Conservation (phyloP, 2,888 invertebrate genomes). For the Nycteola revayana region DNA sequence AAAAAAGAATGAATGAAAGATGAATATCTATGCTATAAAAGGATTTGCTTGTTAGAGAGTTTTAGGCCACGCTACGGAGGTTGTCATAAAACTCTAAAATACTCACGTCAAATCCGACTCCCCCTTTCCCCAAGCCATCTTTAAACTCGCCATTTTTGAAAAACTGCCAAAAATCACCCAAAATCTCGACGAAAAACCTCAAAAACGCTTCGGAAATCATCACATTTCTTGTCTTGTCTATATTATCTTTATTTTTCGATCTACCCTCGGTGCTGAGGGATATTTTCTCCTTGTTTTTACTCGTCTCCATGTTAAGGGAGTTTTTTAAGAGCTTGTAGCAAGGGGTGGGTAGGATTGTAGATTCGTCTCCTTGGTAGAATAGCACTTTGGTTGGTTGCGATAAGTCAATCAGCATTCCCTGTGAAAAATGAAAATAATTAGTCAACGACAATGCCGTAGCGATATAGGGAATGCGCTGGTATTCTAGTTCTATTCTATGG, state of each 20-base stretch:
- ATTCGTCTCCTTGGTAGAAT: conserved; percentile 88
- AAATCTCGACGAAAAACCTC: conserved; percentile 88
- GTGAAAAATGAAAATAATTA: conserved; percentile 41
- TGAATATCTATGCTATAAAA: too few species aligned
- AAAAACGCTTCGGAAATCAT: conserved; percentile 89
- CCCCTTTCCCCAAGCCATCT: conserved; percentile 56
- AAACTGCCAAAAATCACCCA: conserved; percentile 87
- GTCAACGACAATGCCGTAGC: too few species aligned
- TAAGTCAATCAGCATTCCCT: conserved; percentile 90
- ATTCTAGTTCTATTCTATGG: too few species aligned
- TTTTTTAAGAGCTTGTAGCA: conserved; percentile 86
- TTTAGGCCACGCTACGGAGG: too few species aligned
- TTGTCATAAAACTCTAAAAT: too few species aligned
- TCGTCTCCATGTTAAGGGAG: conserved; percentile 66
- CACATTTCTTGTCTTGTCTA: conserved; percentile 82
- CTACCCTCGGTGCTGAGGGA: too few species aligned
- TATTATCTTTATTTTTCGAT: too few species aligned
- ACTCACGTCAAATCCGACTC: conserved; percentile 70
- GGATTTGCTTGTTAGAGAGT: too few species aligned
- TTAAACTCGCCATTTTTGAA: conserved; percentile 50
- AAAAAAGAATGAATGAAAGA: too few species aligned
- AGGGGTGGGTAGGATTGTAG: conserved; percentile 86
- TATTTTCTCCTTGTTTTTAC: conserved; percentile 46
- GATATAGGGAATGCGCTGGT: too few species aligned
- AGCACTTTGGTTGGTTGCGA: conserved; percentile 81